Evolutionary conservation across 2,888 invertebrate species (phyloP).

Genomic region (Diaphora mendica): DNA sequence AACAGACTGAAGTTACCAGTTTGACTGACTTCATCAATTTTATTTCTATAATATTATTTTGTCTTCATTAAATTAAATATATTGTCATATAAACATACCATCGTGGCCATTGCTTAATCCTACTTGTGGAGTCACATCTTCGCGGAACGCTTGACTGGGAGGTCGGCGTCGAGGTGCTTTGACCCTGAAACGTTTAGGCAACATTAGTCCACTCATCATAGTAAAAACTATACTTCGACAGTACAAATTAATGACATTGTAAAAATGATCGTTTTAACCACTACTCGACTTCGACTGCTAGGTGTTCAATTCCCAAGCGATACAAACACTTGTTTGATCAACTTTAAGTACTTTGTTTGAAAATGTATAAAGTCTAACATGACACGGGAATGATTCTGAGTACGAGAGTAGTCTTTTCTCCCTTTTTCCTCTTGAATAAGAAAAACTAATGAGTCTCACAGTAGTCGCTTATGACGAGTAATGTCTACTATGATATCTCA

Average conservation of each 20-base stretch:
- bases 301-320: neutral
- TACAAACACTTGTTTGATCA: neutral
- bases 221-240: neutral
- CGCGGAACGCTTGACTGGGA: constrained; percentile 84
- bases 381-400: too few relatives aligned
- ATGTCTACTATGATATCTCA: too few relatives aligned
- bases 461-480: neutral
- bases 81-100: constrained; percentile 51
- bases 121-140: constrained; percentile 74
- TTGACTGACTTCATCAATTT: neutral
- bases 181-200: constrained; percentile 67
- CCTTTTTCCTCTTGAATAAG: too few relatives aligned
- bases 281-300: neutral
- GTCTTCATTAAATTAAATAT: neutral
- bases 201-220: neutral
- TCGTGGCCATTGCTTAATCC: constrained; percentile 83
- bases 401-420: too few relatives aligned
- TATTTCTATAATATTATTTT: neutral
- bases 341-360: neutral
- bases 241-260: neutral
- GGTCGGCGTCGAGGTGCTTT: constrained; percentile 88
- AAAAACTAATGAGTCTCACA: neutral
- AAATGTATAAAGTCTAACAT: too few relatives aligned
- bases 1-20: neutral
- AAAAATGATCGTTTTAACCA: neutral